Evolutionary conservation across 2,113 vertebrate species (phyloP).

Genomic region (Eurystomus gularis): DNA sequence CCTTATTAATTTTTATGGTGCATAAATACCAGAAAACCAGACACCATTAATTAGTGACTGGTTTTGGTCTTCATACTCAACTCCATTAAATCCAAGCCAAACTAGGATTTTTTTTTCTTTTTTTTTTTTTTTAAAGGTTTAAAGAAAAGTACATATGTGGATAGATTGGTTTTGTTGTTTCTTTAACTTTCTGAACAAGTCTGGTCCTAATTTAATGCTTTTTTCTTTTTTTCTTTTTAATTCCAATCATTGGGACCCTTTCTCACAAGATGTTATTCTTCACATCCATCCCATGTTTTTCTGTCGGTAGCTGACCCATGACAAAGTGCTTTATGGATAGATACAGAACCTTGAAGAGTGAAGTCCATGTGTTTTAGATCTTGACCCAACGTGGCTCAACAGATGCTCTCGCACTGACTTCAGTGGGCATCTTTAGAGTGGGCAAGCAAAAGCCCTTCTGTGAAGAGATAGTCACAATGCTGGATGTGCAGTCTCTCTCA

Average conservation of each 20-base stretch:
- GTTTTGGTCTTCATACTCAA: background rate
- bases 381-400: background rate
- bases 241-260: rapidly evolving
- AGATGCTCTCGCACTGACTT: background rate
- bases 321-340: background rate
- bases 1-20: conserved; percentile 59
- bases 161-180: background rate
- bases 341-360: background rate
- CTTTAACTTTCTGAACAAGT: background rate
- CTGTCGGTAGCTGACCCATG: background rate
- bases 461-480: background rate
- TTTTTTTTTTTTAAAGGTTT: background rate
- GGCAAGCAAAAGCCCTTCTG: background rate
- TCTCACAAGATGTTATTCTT: background rate
- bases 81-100: background rate
- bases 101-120: background rate
- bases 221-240: background rate
- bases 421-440: rapidly evolving
- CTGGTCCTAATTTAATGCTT: background rate
- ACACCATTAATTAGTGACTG: conserved; percentile 47
- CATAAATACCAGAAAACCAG: conserved; percentile 54
- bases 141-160: background rate
- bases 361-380: background rate
- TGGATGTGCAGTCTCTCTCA: background rate
- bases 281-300: background rate